Evolutionary conservation across 1,140 invertebrate species (phyloP).

Genomic region (Thaumatotibia leucotreta): DNA sequence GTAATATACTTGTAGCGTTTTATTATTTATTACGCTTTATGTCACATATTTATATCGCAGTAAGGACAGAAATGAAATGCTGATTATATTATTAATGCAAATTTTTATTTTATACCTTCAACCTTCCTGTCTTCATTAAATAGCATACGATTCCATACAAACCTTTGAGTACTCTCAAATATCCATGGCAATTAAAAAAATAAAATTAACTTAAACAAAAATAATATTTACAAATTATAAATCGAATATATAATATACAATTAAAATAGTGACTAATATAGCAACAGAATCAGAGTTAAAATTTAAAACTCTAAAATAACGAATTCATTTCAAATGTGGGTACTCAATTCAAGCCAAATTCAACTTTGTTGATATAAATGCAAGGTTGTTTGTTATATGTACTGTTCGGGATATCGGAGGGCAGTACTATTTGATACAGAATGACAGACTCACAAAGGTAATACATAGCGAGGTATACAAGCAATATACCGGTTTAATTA

Average conservation of each 20-base stretch:
- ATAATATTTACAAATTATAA: conserved; percentile 71
- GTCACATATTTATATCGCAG: conserved; percentile 21
- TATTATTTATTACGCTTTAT: conserved; percentile 32
- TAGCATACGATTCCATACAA: conserved; percentile 63
- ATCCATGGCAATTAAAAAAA: conserved; percentile 70
- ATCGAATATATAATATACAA: conserved; percentile 72
- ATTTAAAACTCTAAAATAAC: conserved; percentile 38
- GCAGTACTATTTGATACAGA: conserved; percentile 39
- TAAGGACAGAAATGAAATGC: conserved; percentile 49
- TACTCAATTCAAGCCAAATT: conserved; percentile 26
- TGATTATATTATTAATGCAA: conserved; percentile 58
- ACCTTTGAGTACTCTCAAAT: conserved; percentile 59
- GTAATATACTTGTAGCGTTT: conserved; percentile 41
- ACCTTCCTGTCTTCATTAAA: conserved; percentile 62
- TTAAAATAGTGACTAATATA: conserved; percentile 72
- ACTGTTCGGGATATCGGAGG: conserved; percentile 45
- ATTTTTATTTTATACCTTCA: conserved; percentile 73
- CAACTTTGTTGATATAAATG: conserved; percentile 35
- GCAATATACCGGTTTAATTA: conserved; percentile 49
- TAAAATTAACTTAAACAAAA: conserved; percentile 66
- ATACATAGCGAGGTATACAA: conserved; percentile 26
- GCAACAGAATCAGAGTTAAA: conserved; percentile 54
- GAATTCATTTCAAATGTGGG: conserved; percentile 26
- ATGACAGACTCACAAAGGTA: conserved; percentile 30
- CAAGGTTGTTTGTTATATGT: conserved; percentile 33